A percentile compares a stretch with the other conserved stretches of the same genome.
Evolutionary conservation across 2,113 vertebrate species (phyloP).

Genomic region (Aptenodytes patagonicus): DNA sequence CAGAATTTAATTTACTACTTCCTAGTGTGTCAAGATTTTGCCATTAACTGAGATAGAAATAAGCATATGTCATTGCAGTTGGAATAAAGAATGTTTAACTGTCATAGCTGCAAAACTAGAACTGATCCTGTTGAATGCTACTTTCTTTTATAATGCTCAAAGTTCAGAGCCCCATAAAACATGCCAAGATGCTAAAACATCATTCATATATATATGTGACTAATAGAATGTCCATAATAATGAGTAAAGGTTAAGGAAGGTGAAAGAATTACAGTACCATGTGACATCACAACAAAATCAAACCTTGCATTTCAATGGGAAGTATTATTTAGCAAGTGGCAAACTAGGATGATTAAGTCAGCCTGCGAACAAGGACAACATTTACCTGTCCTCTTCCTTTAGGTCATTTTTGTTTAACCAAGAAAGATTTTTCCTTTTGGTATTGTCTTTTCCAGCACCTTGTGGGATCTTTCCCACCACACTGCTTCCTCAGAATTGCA

Average conservation of each 20-base stretch:
- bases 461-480: background rate
- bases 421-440: background rate
- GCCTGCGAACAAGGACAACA: background rate
- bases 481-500: background rate
- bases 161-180: background rate
- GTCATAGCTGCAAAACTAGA: background rate
- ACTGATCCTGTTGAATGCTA: background rate
- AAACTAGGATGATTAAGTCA: background rate
- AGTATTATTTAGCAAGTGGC: background rate
- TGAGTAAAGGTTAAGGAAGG: background rate
- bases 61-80: background rate
- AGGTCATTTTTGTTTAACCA: background rate
- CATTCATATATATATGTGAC: background rate
- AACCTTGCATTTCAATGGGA: background rate
- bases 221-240: background rate
- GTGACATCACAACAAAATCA: background rate
- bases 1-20: background rate
- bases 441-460: background rate
- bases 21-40: background rate
- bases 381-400: background rate
- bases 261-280: background rate
- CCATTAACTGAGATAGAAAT: background rate
- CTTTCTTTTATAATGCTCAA: background rate
- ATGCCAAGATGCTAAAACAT: background rate
- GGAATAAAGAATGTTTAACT: background rate